Conservation (phyloP, 2,113 vertebrate genomes). For the Andinoacara biseriatus region DNA sequence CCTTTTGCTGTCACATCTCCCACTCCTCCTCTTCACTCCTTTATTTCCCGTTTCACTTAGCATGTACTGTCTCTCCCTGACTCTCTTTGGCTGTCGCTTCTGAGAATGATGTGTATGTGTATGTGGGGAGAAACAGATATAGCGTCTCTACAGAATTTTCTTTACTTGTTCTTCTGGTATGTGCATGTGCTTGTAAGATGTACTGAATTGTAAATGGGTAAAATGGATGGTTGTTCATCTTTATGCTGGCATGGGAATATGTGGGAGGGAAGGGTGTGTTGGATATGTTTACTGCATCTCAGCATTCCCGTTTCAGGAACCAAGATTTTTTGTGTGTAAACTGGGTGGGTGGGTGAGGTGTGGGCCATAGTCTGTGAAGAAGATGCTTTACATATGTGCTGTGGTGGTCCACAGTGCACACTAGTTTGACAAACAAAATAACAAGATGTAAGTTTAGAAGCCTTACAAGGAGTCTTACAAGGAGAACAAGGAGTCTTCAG, state of each 20-base stretch:
- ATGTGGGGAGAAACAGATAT: constrained; percentile 28
- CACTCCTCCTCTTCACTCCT: constrained; percentile 42
- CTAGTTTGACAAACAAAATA: background rate
- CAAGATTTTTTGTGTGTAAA: background rate
- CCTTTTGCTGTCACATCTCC: constrained; percentile 46
- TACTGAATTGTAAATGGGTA: constrained; percentile 29
- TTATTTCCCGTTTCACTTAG: constrained; percentile 67
- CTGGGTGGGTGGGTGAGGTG: background rate
- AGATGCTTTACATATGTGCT: constrained; percentile 5
- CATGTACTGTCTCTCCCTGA: constrained; percentile 52
- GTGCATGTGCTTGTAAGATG: constrained; percentile 18
- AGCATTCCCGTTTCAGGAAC: constrained; percentile 41
- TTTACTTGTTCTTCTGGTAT: constrained; percentile 35
- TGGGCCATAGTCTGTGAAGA: constrained; percentile 13
- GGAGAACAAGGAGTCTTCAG: background rate
- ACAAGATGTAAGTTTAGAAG: background rate
- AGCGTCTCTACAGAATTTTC: constrained; percentile 35
- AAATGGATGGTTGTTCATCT: constrained; percentile 41
- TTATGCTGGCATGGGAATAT: constrained; percentile 14
- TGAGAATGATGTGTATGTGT: constrained; percentile 45
- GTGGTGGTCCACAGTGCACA: background rate
- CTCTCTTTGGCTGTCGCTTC: constrained; percentile 49
- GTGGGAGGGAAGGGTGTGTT: constrained; percentile 27
- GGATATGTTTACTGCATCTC: constrained; percentile 56
- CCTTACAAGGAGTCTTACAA: background rate